A percentile compares a stretch with the other conserved stretches of the same genome.
These are phyloP conservation scores for Liparis tanakae DNA, from an alignment of 2,797 vertebrate genomes.

Conservation along the genomic window DNA sequence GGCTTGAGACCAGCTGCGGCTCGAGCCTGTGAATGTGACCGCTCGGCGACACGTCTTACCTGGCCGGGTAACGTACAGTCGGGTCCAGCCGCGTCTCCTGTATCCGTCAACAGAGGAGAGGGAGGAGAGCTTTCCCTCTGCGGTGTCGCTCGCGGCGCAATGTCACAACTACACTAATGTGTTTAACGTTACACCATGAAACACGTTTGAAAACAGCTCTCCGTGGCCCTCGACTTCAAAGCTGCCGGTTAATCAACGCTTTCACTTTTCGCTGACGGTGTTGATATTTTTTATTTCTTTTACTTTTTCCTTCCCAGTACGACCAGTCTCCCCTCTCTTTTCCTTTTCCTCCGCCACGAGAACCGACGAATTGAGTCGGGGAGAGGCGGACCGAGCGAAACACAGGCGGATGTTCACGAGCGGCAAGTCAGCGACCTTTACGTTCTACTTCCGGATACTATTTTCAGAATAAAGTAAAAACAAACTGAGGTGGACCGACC, in stretches of 20 bases:
- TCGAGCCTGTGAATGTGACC: background rate
- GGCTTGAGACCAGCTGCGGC: background rate
- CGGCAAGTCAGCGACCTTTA: background rate
- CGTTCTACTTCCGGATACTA: slow-evolving; percentile 2
- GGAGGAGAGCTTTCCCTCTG: slow-evolving; percentile 74
- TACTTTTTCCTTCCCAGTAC: slow-evolving; percentile 42
- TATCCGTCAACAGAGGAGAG: slow-evolving; percentile 75
- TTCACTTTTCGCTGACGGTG: slow-evolving; percentile 40
- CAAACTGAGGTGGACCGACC: background rate
- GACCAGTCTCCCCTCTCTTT: slow-evolving; percentile 30
- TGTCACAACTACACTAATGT: slow-evolving; percentile 58
- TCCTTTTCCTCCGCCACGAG: slow-evolving; percentile 62
- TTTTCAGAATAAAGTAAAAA: slow-evolving; percentile 54
- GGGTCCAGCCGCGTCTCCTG: slow-evolving; percentile 56
- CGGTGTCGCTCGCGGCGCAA: slow-evolving; percentile 42
- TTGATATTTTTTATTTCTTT: slow-evolving; percentile 25
- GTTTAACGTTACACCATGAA: slow-evolving; percentile 51
- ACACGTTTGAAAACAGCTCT: slow-evolving; percentile 20
- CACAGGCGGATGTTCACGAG: slow-evolving; percentile 24
- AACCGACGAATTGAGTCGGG: slow-evolving; percentile 69
- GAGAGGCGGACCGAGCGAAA: slow-evolving; percentile 62
- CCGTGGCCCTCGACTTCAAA: slow-evolving; percentile 35
- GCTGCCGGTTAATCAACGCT: slow-evolving; percentile 18
- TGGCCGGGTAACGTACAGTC: slow-evolving; percentile 49
- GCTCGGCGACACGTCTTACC: slow-evolving; percentile 66